phyloP scores from a whole-genome alignment of 2,797 vertebrate species.

The Coendou prehensilis region DNA sequence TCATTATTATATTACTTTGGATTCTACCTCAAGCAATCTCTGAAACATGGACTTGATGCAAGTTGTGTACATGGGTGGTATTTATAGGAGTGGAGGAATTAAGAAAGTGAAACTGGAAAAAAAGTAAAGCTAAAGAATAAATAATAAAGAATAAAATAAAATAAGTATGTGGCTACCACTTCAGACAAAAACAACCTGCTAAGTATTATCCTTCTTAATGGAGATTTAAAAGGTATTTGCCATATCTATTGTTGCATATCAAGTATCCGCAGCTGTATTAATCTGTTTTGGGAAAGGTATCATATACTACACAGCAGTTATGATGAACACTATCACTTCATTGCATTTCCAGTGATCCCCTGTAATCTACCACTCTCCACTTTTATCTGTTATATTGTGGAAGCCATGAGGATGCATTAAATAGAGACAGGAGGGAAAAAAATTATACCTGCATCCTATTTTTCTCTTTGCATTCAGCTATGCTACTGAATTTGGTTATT shows the following conservation, averaged over 20 bases:
- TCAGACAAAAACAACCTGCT: neutral
- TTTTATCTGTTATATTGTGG: neutral
- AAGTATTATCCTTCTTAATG: neutral
- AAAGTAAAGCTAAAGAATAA: neutral
- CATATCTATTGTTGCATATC: neutral
- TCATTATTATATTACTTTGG: neutral
- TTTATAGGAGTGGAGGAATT: neutral
- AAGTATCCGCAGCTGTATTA: neutral
- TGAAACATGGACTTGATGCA: neutral
- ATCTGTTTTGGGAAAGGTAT: neutral
- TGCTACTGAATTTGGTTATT: no score
- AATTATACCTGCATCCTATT: neutral
- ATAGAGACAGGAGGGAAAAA: neutral
- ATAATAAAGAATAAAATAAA: neutral
- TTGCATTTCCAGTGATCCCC: neutral
- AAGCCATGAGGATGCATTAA: neutral
- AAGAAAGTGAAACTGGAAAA: neutral
- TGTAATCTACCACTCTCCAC: neutral
- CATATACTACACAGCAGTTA: neutral
- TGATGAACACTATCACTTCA: neutral
- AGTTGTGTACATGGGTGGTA: neutral
- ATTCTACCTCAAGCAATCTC: neutral
- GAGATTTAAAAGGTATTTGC: neutral
- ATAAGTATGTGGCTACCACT: neutral
- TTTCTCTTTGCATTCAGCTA: no score